Base-by-base conservation (phyloP, 2,113 vertebrate species). In the Corythornis vintsioides region DNA sequence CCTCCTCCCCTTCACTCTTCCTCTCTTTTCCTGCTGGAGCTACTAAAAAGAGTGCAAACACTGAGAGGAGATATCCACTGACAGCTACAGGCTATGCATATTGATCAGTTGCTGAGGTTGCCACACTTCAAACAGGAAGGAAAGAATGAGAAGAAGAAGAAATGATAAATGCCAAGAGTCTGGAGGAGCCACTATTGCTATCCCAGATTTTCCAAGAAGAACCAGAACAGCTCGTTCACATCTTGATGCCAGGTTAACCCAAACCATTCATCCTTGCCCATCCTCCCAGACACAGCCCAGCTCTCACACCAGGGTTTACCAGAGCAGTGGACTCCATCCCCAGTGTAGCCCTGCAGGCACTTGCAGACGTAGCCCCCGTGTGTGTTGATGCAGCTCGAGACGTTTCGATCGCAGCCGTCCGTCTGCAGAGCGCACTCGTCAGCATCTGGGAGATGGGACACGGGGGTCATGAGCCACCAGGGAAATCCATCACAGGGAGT, bases 311-410 rank as follows among this genome's bases (percentile, higher is more conserved):
- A 8, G 59, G 14, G 19, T 94, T n/a, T 96, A 98, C 98, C 98
- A 0, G 93, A 76, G 91, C 98, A 98, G 22, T 96, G 93, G 43
- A 97, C 55, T 43, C 98, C 98, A 8, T 98, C 97, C 94, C 97
- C 98, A 43, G 7, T 53, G 73, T 97, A 98, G 69, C 98, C 98
- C 42, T 95, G 81, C 31, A 93, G 95, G 90, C 98, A 98, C 21
- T 69, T 91, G 31, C 98, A 98, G 75, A 98, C 95, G 0, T 98
- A 98, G 73, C 98, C 84, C 5, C 98, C 98, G 47, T 97, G 97
- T 0, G 97, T 98, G 40, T 98, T 98, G 91, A 97, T 80, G 47
- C 98, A 98, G 65, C 26, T 13, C 0, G 98, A 97, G 13, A 91
- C 70, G 1, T 64, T 82, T 8, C 77, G 52, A 7, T 96, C 93